These are phyloP conservation scores for Potamilus streckersoni DNA, from an alignment of 1,140 invertebrate species.

Conservation along the genomic window DNA sequence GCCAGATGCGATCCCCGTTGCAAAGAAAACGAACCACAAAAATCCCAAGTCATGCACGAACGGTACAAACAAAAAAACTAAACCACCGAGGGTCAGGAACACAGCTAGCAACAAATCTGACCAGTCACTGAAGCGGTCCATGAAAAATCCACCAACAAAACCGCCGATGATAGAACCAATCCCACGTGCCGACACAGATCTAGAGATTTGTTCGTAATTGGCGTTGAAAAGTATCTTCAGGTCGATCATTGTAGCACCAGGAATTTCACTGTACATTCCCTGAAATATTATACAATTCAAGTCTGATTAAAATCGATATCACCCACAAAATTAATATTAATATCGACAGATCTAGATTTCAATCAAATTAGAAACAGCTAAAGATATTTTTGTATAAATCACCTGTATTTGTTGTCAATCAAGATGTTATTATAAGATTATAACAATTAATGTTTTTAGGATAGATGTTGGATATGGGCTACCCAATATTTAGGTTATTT, in stretches of 20 bases:
- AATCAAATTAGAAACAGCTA: too few relatives aligned
- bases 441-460: too few relatives aligned
- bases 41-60: slow-evolving; percentile 7
- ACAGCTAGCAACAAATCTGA: slow-evolving; percentile 22
- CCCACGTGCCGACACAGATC: slow-evolving; percentile 20
- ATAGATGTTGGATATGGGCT: too few relatives aligned
- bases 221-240: slow-evolving; percentile 21
- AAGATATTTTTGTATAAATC: too few relatives aligned
- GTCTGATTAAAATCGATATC: too few relatives aligned
- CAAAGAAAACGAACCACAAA: slow-evolving; percentile 21
- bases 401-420: too few relatives aligned
- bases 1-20: slow-evolving; percentile 3
- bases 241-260: slow-evolving; percentile 27
- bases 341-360: too few relatives aligned
- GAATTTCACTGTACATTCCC: slow-evolving; percentile 21
- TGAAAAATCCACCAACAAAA: slow-evolving; percentile 10
- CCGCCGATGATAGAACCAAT: slow-evolving; percentile 19
- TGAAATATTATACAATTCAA: neutral
- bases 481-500: too few relatives aligned
- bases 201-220: slow-evolving; percentile 22
- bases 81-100: slow-evolving; percentile 1
- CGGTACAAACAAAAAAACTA: slow-evolving; percentile 6
- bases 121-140: slow-evolving; percentile 13
- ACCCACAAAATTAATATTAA: too few relatives aligned
- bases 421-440: too few relatives aligned